Evolutionary conservation across 2,797 vertebrate genomes (phyloP), one percentile per base, ranked within the genome.

Genomic region (Crocidura indochinensis): DNA sequence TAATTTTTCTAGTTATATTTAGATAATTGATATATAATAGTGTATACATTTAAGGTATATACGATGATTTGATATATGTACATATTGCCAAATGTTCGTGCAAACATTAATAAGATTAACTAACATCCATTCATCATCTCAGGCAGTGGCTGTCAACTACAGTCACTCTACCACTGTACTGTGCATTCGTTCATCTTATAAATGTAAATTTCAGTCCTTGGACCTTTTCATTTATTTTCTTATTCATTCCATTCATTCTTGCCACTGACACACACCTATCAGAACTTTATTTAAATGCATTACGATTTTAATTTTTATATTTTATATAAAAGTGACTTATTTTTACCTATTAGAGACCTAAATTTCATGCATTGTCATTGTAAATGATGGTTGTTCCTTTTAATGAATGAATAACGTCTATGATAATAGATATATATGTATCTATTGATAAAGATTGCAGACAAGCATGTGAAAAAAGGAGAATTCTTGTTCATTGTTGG

Each of bases 361-460:
- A n/a, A 10, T 80, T 64, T 64, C n/a, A 72, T 60, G n/a, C 0
- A 2, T 72, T 2, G n/a, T 72, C 72, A 17, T 72, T 71, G 4
- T 29, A 88, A 79, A 80, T 72, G 44, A 10, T 8, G 64, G 10
- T 17, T 29, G 62, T 69, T 80, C 44, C 53, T 64, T 15, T 47
- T 64, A 80, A 73, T 51, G 49, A 62, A 69, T 65, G 72, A 10
- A 68, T 76, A 76, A 89, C 10, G 68, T n/a, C n/a, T n/a, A n/a
- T n/a, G n/a, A n/a, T n/a, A n/a, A n/a, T n/a, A n/a, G n/a, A n/a
- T n/a, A n/a, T n/a, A n/a, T n/a, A n/a, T n/a, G n/a, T n/a, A n/a
- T n/a, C n/a, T n/a, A n/a, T n/a, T n/a, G n/a, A n/a, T n/a, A n/a
- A n/a, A n/a, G n/a, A 69, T 51, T 62, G 51, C 12, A 22, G 6